Conservation (phyloP, 2,888 invertebrate species). For the Boloria euphrosyne region DNA sequence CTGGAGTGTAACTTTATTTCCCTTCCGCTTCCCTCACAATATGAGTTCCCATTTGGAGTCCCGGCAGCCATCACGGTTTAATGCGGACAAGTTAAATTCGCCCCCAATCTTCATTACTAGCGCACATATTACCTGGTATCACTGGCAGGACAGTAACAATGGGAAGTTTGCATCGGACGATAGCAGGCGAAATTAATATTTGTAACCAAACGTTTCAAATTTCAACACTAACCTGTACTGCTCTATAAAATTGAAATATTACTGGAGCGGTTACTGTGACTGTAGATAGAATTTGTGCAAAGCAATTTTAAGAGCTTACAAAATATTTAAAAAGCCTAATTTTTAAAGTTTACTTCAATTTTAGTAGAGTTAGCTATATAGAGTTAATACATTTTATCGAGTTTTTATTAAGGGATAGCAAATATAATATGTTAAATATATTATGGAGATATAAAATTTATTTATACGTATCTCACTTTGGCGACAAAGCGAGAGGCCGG, state of each 20-base stretch:
- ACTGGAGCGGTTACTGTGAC: too few relatives aligned
- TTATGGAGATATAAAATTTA: too few relatives aligned
- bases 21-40: slow-evolving; percentile 13
- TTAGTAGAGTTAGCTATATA: too few relatives aligned
- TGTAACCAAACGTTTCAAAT: not conserved
- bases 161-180: slow-evolving; percentile 33
- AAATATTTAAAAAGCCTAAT: too few relatives aligned
- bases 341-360: too few relatives aligned
- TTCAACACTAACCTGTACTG: not conserved
- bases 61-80: slow-evolving; percentile 18
- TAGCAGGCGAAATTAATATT: slow-evolving; percentile 2
- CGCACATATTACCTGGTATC: slow-evolving; percentile 57
- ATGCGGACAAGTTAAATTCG: slow-evolving; percentile 30
- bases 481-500: too few relatives aligned
- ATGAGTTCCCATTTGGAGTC: slow-evolving; percentile 25
- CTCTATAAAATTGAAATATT: not conserved
- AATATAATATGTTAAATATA: too few relatives aligned
- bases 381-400: too few relatives aligned
- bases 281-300: too few relatives aligned
- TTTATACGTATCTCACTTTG: too few relatives aligned
- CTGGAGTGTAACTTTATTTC: slow-evolving; percentile 7
- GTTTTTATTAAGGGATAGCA: too few relatives aligned
- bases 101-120: slow-evolving; percentile 56
- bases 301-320: too few relatives aligned
- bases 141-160: slow-evolving; percentile 53